A percentile compares a stretch with the other conserved stretches of the same genome.
Conservation (phyloP, 2,888 invertebrate species). For the Chalcis sispes region DNA sequence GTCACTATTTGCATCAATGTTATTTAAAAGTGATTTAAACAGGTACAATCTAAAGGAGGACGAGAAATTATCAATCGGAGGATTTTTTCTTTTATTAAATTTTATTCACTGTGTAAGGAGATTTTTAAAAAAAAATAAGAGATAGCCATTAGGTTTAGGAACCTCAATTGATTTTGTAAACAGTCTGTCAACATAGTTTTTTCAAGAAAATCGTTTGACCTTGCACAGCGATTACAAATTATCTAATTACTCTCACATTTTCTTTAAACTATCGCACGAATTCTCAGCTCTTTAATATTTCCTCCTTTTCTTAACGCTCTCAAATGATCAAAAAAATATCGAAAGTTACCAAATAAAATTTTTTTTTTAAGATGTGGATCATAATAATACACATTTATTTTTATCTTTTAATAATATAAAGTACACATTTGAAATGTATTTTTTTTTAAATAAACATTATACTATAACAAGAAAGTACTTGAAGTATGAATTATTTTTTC, state of each 20-base stretch:
- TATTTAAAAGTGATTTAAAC: conserved; percentile 42
- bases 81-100: conserved; percentile 29
- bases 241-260: conserved; percentile 3
- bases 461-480: too few species aligned
- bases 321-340: conserved; percentile 28
- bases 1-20: conserved; percentile 37
- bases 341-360: conserved; percentile 27
- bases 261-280: conserved; percentile 20
- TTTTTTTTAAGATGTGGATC: not conserved
- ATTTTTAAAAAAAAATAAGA: conserved; percentile 3
- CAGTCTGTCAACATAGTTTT: conserved; percentile 5
- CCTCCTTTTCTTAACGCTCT: not conserved
- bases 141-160: conserved; percentile 28
- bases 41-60: conserved; percentile 50
- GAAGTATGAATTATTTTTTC: conserved; percentile 5
- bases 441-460: conserved; percentile 1
- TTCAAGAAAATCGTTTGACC: not conserved
- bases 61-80: conserved; percentile 39
- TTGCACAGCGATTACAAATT: conserved; percentile 36
- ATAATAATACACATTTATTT: not conserved
- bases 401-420: not conserved
- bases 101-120: conserved; percentile 24
- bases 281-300: conserved; percentile 22
- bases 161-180: conserved; percentile 16
- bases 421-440: too few species aligned